Conservation (phyloP, 2,888 invertebrate species). For the Choreutis nemorana region DNA sequence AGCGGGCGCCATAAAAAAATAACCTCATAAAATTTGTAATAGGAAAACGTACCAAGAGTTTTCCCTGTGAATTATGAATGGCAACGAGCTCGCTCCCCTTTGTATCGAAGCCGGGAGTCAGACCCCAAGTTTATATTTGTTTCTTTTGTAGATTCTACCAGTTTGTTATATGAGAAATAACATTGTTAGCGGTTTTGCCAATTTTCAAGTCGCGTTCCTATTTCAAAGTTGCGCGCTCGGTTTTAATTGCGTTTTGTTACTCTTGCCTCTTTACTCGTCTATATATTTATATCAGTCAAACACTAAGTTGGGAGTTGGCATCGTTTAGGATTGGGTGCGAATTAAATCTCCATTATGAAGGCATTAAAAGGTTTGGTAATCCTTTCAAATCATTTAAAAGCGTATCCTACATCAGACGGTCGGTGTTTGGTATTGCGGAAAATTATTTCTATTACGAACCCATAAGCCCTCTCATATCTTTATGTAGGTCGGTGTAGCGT, state of each 20-base stretch:
- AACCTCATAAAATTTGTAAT: constrained; percentile 65
- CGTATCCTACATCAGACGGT: constrained; percentile 20
- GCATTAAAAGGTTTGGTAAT: constrained; percentile 18
- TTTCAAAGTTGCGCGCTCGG: not conserved
- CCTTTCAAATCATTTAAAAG: constrained; percentile 34
- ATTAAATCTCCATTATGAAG: constrained; percentile 26
- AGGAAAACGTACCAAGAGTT: constrained; percentile 63
- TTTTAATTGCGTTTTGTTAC: not conserved
- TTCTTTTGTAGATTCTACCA: constrained; percentile 51
- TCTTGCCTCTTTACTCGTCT: not conserved
- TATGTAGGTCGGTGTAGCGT: constrained; percentile 6
- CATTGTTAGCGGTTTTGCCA: constrained; percentile 35
- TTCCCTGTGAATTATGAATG: constrained; percentile 60
- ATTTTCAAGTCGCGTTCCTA: constrained; percentile 17
- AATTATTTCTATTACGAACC: constrained; percentile 29
- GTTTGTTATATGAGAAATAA: constrained; percentile 39
- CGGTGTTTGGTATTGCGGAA: constrained; percentile 13
- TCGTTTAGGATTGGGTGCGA: constrained; percentile 6
- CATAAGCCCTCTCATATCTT: constrained; percentile 21
- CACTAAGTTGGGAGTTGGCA: constrained; percentile 13
- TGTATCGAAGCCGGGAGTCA: constrained; percentile 21
- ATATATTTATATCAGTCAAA: not conserved
- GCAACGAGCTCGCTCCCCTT: constrained; percentile 47
- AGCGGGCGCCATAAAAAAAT: constrained; percentile 48
- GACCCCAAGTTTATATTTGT: constrained; percentile 42